Base-by-base conservation (phyloP, 2,888 invertebrate genomes). In the Caradrina kadenii region DNA sequence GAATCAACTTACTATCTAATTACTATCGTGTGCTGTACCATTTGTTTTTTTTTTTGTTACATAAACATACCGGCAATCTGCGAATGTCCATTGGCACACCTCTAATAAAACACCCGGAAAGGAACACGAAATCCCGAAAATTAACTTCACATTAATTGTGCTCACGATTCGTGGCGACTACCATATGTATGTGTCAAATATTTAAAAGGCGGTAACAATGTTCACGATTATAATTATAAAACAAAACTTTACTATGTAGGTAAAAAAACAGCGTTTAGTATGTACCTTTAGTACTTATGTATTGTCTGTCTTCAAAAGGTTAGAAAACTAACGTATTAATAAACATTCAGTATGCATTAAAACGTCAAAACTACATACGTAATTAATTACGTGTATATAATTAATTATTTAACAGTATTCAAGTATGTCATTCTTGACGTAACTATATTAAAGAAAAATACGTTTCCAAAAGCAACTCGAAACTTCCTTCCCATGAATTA, bases 341-440 rank as follows among this genome's bases (percentile, higher is more conserved):
- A 26, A 62, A 50, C 21, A 52, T 45, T 50, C 22, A 69, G 49
- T 64, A 76, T 59, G 61, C 54, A 75, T 54, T 63, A 63, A 19
- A 54, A 31, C 50, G 53, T 67, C 50, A 53, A 53, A 19, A 65
- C 21, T 62, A 63, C 17, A 70, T 52, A 26, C 13, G 39, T 39
- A 39, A 45, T 45, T 45, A 6, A 45, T 45, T 45, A 45, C 17
- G 45, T 45, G 17, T 17, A 17, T 17, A 19, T 54, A 60, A 64
- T 83, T 69, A 67, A 67, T 71, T 74, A 78, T 65, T 69, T 66
- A 78, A 72, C 45, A 6, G 11, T n/a, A 63, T 61, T 64, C 22
- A 55, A 35, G 6, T 50, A 49, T 60, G 11, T 53, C 50, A 50
- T 63, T 58, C 49, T 45, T 45, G 22, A 52, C 48, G 31, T 59